A percentile compares a stretch with the other conserved stretches of the same genome.
phyloP scores from a whole-genome alignment of 2,113 vertebrate species.

The Plotosus lineatus region DNA sequence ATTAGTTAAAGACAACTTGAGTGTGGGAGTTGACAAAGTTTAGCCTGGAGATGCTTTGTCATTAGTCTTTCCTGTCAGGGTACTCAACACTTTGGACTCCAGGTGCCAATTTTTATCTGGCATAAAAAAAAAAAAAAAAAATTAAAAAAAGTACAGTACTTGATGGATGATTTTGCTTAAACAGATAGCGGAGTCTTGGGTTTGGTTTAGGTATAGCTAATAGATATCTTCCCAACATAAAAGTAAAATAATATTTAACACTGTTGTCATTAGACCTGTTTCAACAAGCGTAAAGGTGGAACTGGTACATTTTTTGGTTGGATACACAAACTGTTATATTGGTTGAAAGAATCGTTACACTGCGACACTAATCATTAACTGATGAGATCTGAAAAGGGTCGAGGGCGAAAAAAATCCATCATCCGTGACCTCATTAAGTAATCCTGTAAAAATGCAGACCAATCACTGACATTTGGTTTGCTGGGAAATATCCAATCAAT shows the following conservation, averaged over 20 bases:
- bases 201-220: not conserved
- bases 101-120: conserved; percentile 34
- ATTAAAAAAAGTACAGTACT: conserved; percentile 41
- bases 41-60: conserved; percentile 64
- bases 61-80: conserved; percentile 68
- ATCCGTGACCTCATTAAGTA: too few species aligned
- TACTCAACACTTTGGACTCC: conserved; percentile 43
- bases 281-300: not conserved
- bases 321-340: too few species aligned
- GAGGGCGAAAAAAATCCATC: too few species aligned
- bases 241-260: not conserved
- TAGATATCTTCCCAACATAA: not conserved
- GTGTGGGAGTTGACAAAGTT: conserved; percentile 64
- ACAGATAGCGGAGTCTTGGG: conserved; percentile 5
- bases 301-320: too few species aligned
- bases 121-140: conserved; percentile 25
- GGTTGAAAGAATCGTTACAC: too few species aligned
- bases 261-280: not conserved
- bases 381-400: too few species aligned
- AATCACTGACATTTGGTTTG: too few species aligned
- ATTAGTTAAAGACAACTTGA: conserved; percentile 65
- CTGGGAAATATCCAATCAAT: too few species aligned
- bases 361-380: too few species aligned
- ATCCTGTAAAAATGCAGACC: too few species aligned
- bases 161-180: conserved; percentile 38